Percentiles rank a stretch among this genome's conserved stretches.
Evolutionary conservation across 2,888 invertebrate genomes (phyloP).

Genomic region (Lymantria dispar): DNA sequence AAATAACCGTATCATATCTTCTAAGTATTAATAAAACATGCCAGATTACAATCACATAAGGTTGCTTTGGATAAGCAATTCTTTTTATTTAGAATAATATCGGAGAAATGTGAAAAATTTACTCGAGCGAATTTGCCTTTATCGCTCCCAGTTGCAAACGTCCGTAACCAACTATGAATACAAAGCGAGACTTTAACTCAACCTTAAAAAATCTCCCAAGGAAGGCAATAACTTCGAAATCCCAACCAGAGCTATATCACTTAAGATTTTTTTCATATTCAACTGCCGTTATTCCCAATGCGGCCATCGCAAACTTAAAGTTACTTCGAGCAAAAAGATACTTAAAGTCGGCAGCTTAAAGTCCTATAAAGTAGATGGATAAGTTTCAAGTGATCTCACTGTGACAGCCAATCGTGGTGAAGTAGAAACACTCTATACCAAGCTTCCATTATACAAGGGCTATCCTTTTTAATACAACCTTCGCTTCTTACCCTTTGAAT

Average conservation of each 20-base stretch:
- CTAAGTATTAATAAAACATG: too few relatives aligned
- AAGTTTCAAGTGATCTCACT: conserved; percentile 24
- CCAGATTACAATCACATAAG: too few relatives aligned
- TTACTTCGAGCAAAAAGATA: conserved; percentile 11
- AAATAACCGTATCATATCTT: too few relatives aligned
- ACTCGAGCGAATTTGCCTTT: conserved; percentile 1
- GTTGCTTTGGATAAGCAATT: too few relatives aligned
- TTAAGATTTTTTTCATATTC: conserved; percentile 49
- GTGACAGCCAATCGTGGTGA: conserved; percentile 41
- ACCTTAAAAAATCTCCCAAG: conserved; percentile 20
- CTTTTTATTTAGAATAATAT: background rate
- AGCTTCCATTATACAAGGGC: conserved; percentile 43
- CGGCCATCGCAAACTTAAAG: conserved; percentile 14
- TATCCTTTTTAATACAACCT: conserved; percentile 63
- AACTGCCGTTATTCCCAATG: conserved; percentile 39
- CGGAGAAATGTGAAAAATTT: background rate
- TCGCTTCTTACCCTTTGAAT: conserved; percentile 71
- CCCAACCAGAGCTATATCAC: conserved; percentile 37
- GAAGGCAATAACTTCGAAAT: conserved; percentile 18
- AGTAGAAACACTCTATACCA: conserved; percentile 29
- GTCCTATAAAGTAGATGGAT: conserved; percentile 5
- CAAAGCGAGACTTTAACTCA: conserved; percentile 23
- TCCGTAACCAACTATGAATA: conserved; percentile 21
- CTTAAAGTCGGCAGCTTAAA: conserved; percentile 6
- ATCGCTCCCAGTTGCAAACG: conserved; percentile 7